A percentile compares a stretch with the other conserved stretches of the same genome.
Evolutionary conservation across 2,888 invertebrate species (phyloP).

Genomic region (Pyrrhia umbra): DNA sequence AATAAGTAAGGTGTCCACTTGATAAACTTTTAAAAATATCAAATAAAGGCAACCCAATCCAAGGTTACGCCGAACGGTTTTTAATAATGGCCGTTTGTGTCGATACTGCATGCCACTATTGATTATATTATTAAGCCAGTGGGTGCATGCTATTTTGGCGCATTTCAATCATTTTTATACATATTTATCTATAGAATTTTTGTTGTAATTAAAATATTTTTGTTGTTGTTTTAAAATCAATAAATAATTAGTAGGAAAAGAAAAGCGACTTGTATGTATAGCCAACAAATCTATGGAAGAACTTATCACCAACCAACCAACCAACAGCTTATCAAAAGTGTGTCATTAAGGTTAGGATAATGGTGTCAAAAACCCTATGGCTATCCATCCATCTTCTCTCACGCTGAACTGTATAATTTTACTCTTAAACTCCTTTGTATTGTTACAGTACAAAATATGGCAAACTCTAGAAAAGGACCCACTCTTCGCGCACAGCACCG

Average conservation of each 20-base stretch:
- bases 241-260: too few relatives aligned
- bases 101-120: conserved; percentile 8
- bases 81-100: conserved; percentile 1
- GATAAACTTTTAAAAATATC: neutral
- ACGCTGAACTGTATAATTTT: too few relatives aligned
- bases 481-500: conserved; percentile 92
- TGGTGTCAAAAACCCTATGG: too few relatives aligned
- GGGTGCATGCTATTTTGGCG: neutral
- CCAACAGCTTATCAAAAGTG: too few relatives aligned
- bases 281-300: too few relatives aligned
- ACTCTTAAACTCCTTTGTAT: too few relatives aligned
- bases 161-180: neutral
- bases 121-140: conserved; percentile 8
- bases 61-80: neutral
- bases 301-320: too few relatives aligned
- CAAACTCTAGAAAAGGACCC: conserved; percentile 94
- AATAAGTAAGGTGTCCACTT: neutral
- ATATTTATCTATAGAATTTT: neutral
- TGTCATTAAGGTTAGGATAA: too few relatives aligned
- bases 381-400: too few relatives aligned
- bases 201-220: too few relatives aligned
- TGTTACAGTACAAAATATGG: conserved; percentile 94
- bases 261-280: too few relatives aligned
- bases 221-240: too few relatives aligned
- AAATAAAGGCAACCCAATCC: neutral